Evolutionary conservation across 1,140 invertebrate genomes (phyloP), one percentile per base, ranked within the genome.

Genomic region (Nomia melanderi): DNA sequence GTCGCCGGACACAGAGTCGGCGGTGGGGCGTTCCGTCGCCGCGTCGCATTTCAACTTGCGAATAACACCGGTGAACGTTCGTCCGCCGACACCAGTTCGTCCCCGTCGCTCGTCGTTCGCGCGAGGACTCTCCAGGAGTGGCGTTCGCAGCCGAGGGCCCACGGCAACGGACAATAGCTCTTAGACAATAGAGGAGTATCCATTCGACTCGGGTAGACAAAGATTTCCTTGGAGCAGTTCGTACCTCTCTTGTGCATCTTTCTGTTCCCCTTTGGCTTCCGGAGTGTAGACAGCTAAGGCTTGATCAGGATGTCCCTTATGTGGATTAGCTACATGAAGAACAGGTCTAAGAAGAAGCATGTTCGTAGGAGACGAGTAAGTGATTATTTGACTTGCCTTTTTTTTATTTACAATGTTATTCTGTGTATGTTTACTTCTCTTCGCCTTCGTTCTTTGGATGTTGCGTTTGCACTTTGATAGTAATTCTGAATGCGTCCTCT

Each of bases 261-360:
- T n/a, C 1, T 6, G 0, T n/a, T 1, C 12, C 11, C 23, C n/a
- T 36, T 27, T 27, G 23, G 9, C 3, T 39, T 39, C 36, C n/a
- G 2, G 2, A n/a, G n/a, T n/a, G n/a, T n/a, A n/a, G n/a, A n/a
- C n/a, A n/a, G n/a, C n/a, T n/a, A n/a, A n/a, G n/a, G n/a, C n/a
- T n/a, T n/a, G n/a, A n/a, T n/a, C 14, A 17, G 12, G 25, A 90
- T 90, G 89, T 88, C 89, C 20, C 74, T 90, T 9, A 86, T 91
- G 87, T 91, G 90, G 89, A 91, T 91, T 74, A 91, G 85, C 70
- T 91, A 88, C 65, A 60, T 91, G 29, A 90, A 89, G 74, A 78
- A 80, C 31, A 86, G 77, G 56, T 83, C 78, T 20, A 90, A 84
- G 57, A 89, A 86, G 64, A 87, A 88, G 57, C 72, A 84, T 44